Evolutionary conservation across 2,113 vertebrate species (phyloP).

Genomic region (Trogon melanurus): DNA sequence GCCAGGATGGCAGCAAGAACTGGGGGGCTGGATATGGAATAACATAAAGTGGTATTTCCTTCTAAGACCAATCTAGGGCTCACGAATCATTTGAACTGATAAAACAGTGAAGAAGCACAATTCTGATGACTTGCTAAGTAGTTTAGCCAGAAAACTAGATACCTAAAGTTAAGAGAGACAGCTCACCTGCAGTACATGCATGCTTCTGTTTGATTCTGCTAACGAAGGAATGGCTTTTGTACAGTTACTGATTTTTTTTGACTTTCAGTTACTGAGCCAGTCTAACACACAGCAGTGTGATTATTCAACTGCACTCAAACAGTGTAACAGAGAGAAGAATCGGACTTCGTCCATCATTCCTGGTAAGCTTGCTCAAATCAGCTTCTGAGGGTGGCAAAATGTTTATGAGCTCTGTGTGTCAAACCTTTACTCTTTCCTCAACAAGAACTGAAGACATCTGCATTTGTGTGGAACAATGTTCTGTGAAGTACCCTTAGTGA

Average conservation of each 20-base stretch:
- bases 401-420: not conserved
- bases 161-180: not conserved
- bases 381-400: not conserved
- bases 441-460: not conserved
- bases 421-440: not conserved
- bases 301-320: conserved; percentile 85
- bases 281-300: conserved; percentile 83
- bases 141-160: not conserved
- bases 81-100: not conserved
- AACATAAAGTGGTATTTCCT: not conserved
- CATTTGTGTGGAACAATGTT: not conserved
- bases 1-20: not conserved
- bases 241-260: not conserved
- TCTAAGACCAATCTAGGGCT: not conserved
- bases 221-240: not conserved
- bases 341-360: conserved; percentile 86
- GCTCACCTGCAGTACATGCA: not conserved
- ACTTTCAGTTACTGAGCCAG: conserved; percentile 85
- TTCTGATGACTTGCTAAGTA: not conserved
- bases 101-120: not conserved
- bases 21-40: not conserved
- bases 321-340: conserved; percentile 89
- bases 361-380: conserved; percentile 70
- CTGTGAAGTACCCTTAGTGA: not conserved
- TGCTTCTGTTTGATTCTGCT: not conserved